These are phyloP conservation scores for Eristalinus sepulchralis DNA, from an alignment of 2,888 invertebrate species.

Conservation along the genomic window DNA sequence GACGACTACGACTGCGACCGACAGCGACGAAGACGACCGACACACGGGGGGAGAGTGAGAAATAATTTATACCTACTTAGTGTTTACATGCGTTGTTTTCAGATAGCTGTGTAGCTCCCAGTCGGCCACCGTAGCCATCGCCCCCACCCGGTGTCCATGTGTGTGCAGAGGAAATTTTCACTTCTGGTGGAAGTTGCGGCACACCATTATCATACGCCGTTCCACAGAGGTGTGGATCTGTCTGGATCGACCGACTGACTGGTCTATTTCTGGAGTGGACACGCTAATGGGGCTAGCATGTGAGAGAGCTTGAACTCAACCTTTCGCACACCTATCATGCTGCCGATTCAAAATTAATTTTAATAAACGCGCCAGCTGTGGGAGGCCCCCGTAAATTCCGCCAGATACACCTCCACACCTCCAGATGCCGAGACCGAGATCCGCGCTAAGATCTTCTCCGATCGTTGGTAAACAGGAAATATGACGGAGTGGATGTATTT, in stretches of 20 bases:
- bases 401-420: slow-evolving; percentile 12
- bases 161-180: slow-evolving; percentile 50
- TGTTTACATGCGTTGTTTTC: slow-evolving; percentile 67
- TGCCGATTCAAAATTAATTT: slow-evolving; percentile 57
- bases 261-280: slow-evolving; percentile 51
- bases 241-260: slow-evolving; percentile 12
- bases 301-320: slow-evolving; percentile 64
- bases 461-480: slow-evolving; percentile 52
- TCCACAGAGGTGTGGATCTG: slow-evolving; percentile 3
- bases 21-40: neutral
- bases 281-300: slow-evolving; percentile 46
- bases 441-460: slow-evolving; percentile 8
- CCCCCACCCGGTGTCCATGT: slow-evolving; percentile 30
- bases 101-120: slow-evolving; percentile 11
- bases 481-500: slow-evolving; percentile 52
- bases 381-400: slow-evolving; percentile 55
- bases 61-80: slow-evolving; percentile 69
- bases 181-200: slow-evolving; percentile 69
- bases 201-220: neutral
- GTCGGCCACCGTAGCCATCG: slow-evolving; percentile 1
- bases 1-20: neutral
- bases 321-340: slow-evolving; percentile 59
- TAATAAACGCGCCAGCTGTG: slow-evolving; percentile 57
- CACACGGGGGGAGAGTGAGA: slow-evolving; percentile 5
- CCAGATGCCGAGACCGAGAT: slow-evolving; percentile 14